These are phyloP conservation scores for Drosophila quadrilineata DNA, from an alignment of 1,140 invertebrate genomes.

Conservation along the genomic window DNA sequence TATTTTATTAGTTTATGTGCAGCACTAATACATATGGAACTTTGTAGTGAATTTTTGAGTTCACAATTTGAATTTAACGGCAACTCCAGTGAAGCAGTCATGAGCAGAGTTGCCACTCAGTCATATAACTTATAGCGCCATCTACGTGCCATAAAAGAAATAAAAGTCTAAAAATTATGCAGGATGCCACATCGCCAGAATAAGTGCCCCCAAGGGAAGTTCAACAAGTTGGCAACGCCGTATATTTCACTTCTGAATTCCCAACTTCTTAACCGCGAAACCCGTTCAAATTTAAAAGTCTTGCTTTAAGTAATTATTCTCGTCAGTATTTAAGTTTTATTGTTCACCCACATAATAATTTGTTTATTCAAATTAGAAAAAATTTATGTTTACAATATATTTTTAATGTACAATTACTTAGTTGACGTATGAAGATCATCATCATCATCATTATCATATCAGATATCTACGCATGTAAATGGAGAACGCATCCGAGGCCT, in stretches of 20 bases:
- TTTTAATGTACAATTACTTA: slow-evolving; percentile 71
- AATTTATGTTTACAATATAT: slow-evolving; percentile 63
- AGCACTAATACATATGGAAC: too few relatives aligned
- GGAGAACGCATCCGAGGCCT: slow-evolving; percentile 45
- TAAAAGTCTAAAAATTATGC: not conserved
- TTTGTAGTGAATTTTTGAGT: too few relatives aligned
- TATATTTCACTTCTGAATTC: not conserved
- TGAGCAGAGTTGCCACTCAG: not conserved
- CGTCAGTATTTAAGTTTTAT: slow-evolving; percentile 33
- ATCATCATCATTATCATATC: slow-evolving; percentile 60
- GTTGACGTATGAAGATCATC: slow-evolving; percentile 72
- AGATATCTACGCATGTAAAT: slow-evolving; percentile 50
- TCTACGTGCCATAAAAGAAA: slow-evolving; percentile 8
- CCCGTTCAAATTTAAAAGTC: too few relatives aligned
- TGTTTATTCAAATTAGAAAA: slow-evolving; percentile 79
- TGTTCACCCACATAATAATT: slow-evolving; percentile 79
- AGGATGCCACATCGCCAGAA: not conserved
- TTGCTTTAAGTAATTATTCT: not conserved
- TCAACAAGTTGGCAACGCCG: not conserved
- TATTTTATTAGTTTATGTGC: too few relatives aligned
- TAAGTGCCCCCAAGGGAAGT: not conserved
- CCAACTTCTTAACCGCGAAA: too few relatives aligned
- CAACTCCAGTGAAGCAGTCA: too few relatives aligned
- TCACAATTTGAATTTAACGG: not conserved
- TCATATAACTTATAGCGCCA: slow-evolving; percentile 5